A percentile compares a stretch with the other conserved stretches of the same genome.
phyloP scores from a whole-genome alignment of 2,888 invertebrate genomes.

The Caenorhabditis sp. region DNA sequence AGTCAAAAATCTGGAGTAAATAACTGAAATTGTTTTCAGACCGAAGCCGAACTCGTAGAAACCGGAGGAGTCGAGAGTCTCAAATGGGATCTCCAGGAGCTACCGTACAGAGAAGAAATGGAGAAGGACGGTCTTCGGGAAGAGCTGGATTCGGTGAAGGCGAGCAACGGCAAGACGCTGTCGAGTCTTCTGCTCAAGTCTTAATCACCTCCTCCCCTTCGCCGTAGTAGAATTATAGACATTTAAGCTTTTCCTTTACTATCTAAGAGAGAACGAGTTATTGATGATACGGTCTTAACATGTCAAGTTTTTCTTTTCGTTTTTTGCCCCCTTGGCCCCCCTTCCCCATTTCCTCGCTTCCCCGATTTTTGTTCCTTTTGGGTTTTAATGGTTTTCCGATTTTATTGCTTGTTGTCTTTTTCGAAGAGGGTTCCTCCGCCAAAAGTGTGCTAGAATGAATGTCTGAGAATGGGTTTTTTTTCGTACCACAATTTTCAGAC shows the following conservation, averaged over 20 bases:
- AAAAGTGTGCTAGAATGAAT: slow-evolving; percentile 11
- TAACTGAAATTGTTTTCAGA: slow-evolving; percentile 51
- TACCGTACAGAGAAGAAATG: slow-evolving; percentile 19
- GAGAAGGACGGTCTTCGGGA: slow-evolving; percentile 33
- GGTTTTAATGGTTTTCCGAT: slow-evolving; percentile 33
- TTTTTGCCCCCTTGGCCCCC: slow-evolving; percentile 9
- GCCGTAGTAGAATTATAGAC: slow-evolving; percentile 43
- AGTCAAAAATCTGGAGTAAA: no score
- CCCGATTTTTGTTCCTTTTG: slow-evolving; percentile 3
- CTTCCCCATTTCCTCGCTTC: background rate
- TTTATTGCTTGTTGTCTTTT: slow-evolving; percentile 41
- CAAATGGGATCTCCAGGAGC: slow-evolving; percentile 46
- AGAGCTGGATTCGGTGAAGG: slow-evolving; percentile 17
- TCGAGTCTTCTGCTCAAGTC: slow-evolving; percentile 5
- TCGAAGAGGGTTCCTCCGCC: background rate
- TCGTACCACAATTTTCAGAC: background rate
- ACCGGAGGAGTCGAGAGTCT: background rate
- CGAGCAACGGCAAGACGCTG: slow-evolving; percentile 18
- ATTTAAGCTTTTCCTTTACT: slow-evolving; percentile 29
- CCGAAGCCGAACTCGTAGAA: slow-evolving; percentile 39
- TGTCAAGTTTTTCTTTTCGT: slow-evolving; percentile 58
- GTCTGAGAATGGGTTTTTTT: slow-evolving; percentile 2
- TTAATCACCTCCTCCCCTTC: background rate
- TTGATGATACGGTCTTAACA: slow-evolving; percentile 59
- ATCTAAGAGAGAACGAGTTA: slow-evolving; percentile 51